These are phyloP conservation scores for Epinephelus lanceolatus DNA, from an alignment of 2,113 vertebrate genomes.

Conservation along the genomic window DNA sequence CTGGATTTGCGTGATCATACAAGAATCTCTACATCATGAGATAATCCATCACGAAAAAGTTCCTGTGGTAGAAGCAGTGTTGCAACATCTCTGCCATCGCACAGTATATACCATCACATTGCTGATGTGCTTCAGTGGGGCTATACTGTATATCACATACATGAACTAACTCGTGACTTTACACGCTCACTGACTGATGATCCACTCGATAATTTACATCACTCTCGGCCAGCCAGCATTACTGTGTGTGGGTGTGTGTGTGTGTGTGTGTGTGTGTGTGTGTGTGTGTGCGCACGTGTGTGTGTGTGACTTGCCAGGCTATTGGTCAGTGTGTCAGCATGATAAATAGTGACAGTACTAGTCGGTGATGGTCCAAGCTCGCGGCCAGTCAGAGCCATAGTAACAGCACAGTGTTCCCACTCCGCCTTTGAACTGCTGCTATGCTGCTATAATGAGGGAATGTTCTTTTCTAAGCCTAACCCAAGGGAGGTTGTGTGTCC, in stretches of 20 bases:
- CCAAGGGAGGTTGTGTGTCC: slow-evolving; percentile 33
- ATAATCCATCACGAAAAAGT: too few species aligned
- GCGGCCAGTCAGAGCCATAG: slow-evolving; percentile 61
- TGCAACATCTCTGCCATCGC: too few species aligned
- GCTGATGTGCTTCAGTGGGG: not conserved
- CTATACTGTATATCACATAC: not conserved
- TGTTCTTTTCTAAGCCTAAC: slow-evolving; percentile 67
- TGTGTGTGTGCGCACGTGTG: slow-evolving; percentile 24
- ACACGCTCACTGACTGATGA: slow-evolving; percentile 26
- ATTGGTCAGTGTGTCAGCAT: slow-evolving; percentile 62
- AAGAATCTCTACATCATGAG: too few species aligned
- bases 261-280: slow-evolving; percentile 16
- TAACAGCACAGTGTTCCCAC: slow-evolving; percentile 50
- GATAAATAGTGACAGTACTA: slow-evolving; percentile 57
- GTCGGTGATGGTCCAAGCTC: slow-evolving; percentile 58
- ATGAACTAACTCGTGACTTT: slow-evolving; percentile 9
- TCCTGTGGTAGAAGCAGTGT: too few species aligned
- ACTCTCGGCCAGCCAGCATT: slow-evolving; percentile 26
- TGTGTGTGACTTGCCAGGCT: slow-evolving; percentile 26
- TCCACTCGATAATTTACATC: slow-evolving; percentile 43
- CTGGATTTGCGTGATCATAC: too few species aligned
- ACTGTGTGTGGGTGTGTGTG: slow-evolving; percentile 27
- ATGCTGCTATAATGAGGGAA: slow-evolving; percentile 68
- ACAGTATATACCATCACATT: too few species aligned
- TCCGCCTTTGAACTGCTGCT: slow-evolving; percentile 64